Evolutionary conservation across 1,140 invertebrate genomes (phyloP).

Genomic region (Gryon sp.): DNA sequence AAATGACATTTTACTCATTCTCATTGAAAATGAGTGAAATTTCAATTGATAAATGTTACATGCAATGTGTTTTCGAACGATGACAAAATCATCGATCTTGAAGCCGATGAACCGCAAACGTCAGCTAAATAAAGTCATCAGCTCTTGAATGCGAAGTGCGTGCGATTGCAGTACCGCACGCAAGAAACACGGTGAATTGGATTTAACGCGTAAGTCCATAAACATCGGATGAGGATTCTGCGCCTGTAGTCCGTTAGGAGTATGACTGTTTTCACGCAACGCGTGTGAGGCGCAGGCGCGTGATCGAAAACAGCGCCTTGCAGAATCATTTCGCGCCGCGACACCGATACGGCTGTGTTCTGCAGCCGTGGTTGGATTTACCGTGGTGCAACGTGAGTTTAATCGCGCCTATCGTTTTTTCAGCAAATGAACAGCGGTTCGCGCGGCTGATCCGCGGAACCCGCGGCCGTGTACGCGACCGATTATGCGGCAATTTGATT

Average conservation of each 20-base stretch:
- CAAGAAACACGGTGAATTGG: constrained; percentile 34
- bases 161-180: constrained; percentile 19
- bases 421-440: constrained; percentile 22
- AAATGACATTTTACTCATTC: no score
- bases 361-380: constrained; percentile 41
- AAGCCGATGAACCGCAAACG: background rate
- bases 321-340: constrained; percentile 64
- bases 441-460: constrained; percentile 37
- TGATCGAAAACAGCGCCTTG: constrained; percentile 47
- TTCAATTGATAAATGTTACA: no score
- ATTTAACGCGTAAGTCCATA: constrained; percentile 54
- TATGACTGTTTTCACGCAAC: constrained; percentile 55
- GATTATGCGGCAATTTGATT: constrained; percentile 43
- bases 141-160: constrained; percentile 28
- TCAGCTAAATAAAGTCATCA: constrained; percentile 18
- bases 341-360: constrained; percentile 58
- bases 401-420: background rate
- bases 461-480: constrained; percentile 6
- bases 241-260: constrained; percentile 45
- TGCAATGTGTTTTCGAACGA: no score
- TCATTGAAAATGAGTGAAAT: no score
- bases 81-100: no score
- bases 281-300: constrained; percentile 52
- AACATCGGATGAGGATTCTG: constrained; percentile 54
- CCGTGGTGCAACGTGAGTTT: constrained; percentile 50